These are phyloP conservation scores for Gorsachius goisagi DNA, from an alignment of 2,113 vertebrate species.

Conservation along the genomic window DNA sequence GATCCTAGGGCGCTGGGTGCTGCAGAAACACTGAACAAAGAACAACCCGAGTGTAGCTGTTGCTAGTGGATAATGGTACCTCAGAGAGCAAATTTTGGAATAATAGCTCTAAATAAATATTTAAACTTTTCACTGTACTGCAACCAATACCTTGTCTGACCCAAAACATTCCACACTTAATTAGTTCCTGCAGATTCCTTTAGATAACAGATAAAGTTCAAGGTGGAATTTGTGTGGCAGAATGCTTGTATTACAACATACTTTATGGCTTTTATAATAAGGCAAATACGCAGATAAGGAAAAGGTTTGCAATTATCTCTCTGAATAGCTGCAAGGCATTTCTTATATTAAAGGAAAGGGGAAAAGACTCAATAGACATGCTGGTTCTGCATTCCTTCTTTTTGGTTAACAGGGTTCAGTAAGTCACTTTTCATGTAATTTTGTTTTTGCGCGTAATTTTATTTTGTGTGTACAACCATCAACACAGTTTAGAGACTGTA, in stretches of 20 bases:
- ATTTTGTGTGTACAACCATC: neutral
- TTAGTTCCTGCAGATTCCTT: conserved; percentile 58
- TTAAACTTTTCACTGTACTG: neutral
- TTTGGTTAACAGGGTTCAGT: neutral
- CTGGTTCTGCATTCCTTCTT: conserved; percentile 33
- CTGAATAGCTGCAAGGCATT: conserved; percentile 53
- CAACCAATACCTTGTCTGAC: conserved; percentile 43
- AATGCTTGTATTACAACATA: conserved; percentile 55
- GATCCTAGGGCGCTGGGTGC: neutral
- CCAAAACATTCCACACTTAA: conserved; percentile 57
- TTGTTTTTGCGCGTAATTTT: neutral
- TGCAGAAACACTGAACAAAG: neutral
- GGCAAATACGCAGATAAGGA: conserved; percentile 56
- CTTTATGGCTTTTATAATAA: conserved; percentile 63
- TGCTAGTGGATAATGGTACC: neutral
- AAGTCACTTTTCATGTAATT: neutral
- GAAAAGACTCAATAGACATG: neutral
- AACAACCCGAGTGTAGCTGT: neutral
- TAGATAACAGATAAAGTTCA: conserved; percentile 52
- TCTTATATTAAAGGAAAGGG: conserved; percentile 54
- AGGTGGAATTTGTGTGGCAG: conserved; percentile 60
- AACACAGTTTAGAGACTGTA: neutral
- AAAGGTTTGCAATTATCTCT: conserved; percentile 48
- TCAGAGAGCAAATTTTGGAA: neutral
- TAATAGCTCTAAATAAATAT: conserved; percentile 14